Conservation (phyloP, 1,140 invertebrate genomes). For the Pentalonia nigronervosa region DNA sequence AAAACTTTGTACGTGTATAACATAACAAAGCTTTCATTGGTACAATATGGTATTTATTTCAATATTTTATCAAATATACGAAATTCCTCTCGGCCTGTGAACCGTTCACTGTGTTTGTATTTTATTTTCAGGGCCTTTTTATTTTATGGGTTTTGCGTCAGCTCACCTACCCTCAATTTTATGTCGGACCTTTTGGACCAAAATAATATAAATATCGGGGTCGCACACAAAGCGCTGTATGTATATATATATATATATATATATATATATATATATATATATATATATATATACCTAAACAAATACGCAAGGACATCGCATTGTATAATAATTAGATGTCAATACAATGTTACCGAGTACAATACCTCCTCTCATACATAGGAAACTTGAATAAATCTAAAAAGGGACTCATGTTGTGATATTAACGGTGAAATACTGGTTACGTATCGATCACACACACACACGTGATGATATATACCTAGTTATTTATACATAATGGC, state of each 20-base stretch:
- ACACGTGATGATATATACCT: not conserved
- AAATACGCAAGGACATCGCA: constrained; percentile 13
- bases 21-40: not conserved
- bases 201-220: constrained; percentile 5
- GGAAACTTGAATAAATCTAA: not conserved
- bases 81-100: not conserved
- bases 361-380: not conserved
- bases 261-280: not conserved
- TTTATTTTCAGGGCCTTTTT: not conserved
- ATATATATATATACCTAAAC: not conserved
- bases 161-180: not conserved
- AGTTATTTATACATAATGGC: not conserved
- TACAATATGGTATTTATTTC: not conserved
- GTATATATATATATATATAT: not conserved
- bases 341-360: constrained; percentile 2
- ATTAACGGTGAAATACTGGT: not conserved
- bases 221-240: not conserved
- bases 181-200: not conserved
- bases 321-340: constrained; percentile 17
- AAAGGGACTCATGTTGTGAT: not conserved
- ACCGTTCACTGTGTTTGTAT: not conserved
- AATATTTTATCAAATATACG: constrained; percentile 8
- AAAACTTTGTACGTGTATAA: constrained; percentile 2
- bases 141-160: not conserved
- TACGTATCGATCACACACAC: not conserved